These are phyloP conservation scores for Clarias batrachus DNA, from an alignment of 2,113 vertebrate genomes.

Conservation along the genomic window DNA sequence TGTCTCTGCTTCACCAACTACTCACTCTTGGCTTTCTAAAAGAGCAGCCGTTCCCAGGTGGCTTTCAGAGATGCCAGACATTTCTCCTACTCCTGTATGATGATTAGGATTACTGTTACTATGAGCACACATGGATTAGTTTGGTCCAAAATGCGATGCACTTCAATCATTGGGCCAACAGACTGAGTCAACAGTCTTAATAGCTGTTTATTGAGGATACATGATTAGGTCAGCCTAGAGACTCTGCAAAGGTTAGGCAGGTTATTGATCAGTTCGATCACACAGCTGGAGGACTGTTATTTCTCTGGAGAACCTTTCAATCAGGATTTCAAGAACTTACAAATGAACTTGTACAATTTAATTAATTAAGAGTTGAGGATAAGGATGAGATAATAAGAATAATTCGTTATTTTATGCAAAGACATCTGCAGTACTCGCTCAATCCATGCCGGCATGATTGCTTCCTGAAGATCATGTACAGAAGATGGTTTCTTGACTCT, in stretches of 20 bases:
- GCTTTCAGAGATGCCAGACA: constrained; percentile 23
- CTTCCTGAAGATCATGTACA: too few species aligned
- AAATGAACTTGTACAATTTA: not conserved
- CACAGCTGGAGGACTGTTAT: not conserved
- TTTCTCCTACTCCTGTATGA: constrained; percentile 37
- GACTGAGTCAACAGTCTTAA: not conserved
- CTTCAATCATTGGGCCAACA: not conserved
- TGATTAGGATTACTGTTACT: not conserved
- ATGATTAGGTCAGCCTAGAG: constrained; percentile 31
- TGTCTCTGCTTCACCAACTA: constrained; percentile 10
- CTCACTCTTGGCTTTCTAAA: constrained; percentile 17
- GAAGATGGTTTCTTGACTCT: too few species aligned
- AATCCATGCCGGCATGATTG: too few species aligned
- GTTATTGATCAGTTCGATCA: constrained; percentile 18
- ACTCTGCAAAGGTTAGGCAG: constrained; percentile 16
- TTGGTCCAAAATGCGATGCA: not conserved
- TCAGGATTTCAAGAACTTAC: not conserved
- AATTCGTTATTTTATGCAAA: too few species aligned
- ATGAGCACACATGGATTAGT: not conserved
- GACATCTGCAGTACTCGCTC: too few species aligned
- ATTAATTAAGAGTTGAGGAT: too few species aligned
- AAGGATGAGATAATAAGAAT: too few species aligned
- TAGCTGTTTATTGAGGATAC: not conserved
- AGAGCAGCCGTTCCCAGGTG: constrained; percentile 6
- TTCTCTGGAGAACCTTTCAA: not conserved